phyloP scores from a whole-genome alignment of 2,797 vertebrate species.

The Melanotaenia maccullochi region DNA sequence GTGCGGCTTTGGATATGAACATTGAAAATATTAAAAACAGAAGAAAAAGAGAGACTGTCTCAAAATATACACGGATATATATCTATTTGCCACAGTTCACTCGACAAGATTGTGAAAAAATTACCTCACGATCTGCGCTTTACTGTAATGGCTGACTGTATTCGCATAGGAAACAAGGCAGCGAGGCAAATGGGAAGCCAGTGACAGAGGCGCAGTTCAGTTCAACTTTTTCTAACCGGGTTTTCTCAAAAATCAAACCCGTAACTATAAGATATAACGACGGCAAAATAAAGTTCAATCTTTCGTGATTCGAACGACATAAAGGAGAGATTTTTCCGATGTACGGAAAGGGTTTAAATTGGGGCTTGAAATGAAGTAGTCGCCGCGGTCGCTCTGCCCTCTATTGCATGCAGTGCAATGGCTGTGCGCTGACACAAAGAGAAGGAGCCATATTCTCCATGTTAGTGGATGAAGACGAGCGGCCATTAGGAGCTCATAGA shows the following conservation, averaged over 20 bases:
- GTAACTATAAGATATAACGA: slow-evolving; percentile 59
- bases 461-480: slow-evolving; percentile 90
- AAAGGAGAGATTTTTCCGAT: slow-evolving; percentile 63
- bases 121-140: slow-evolving; percentile 86
- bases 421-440: slow-evolving; percentile 91
- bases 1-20: slow-evolving; percentile 41
- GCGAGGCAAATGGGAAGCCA: slow-evolving; percentile 84
- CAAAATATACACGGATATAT: slow-evolving; percentile 2
- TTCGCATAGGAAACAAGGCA: slow-evolving; percentile 91
- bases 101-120: slow-evolving; percentile 67
- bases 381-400: slow-evolving; percentile 83
- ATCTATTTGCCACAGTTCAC: slow-evolving; percentile 38
- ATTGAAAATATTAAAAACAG: slow-evolving; percentile 52
- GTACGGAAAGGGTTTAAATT: slow-evolving; percentile 56
- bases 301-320: slow-evolving; percentile 56
- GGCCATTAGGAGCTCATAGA: slow-evolving; percentile 89
- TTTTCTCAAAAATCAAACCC: slow-evolving; percentile 69
- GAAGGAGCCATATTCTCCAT: slow-evolving; percentile 96
- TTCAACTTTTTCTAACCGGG: slow-evolving; percentile 89
- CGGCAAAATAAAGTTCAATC: slow-evolving; percentile 74
- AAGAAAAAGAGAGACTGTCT: slow-evolving; percentile 62
- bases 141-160: slow-evolving; percentile 98
- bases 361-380: slow-evolving; percentile 72
- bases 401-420: slow-evolving; percentile 87
- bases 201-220: slow-evolving; percentile 86